Percentiles rank a stretch among this genome's conserved stretches.
These are phyloP conservation scores for Salticus scenicus DNA, from an alignment of 2,888 invertebrate species.

Conservation along the genomic window DNA sequence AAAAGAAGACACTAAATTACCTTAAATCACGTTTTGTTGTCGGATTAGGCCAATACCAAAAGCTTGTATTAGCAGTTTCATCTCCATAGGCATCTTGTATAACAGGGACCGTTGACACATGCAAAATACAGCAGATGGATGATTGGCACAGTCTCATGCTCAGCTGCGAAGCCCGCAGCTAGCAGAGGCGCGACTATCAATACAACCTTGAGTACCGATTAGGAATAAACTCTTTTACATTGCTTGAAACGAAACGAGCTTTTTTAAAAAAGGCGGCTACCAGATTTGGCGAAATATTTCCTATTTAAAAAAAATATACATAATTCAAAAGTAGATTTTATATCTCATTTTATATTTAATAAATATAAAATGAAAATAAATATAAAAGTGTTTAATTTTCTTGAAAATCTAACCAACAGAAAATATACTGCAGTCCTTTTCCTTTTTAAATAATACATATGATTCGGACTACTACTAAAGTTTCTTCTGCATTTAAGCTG, in stretches of 20 bases:
- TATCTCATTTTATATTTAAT: too few relatives aligned
- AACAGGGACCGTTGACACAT: slow-evolving; percentile 31
- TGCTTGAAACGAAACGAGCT: slow-evolving; percentile 13
- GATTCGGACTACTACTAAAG: too few relatives aligned
- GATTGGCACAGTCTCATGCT: slow-evolving; percentile 52
- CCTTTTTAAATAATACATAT: too few relatives aligned
- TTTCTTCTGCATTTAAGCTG: too few relatives aligned
- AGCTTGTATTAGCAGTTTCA: slow-evolving; percentile 40
- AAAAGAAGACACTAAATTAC: neutral
- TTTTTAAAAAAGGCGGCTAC: slow-evolving; percentile 17
- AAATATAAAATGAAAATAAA: too few relatives aligned
- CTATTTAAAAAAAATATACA: too few relatives aligned
- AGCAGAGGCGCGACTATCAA: slow-evolving; percentile 22
- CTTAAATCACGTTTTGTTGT: slow-evolving; percentile 9
- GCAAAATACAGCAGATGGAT: slow-evolving; percentile 40
- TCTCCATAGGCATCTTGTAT: slow-evolving; percentile 28
- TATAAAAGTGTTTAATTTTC: too few relatives aligned
- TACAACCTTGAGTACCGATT: slow-evolving; percentile 61
- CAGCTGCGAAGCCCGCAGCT: slow-evolving; percentile 28
- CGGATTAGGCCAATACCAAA: slow-evolving; percentile 23
- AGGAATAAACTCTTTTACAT: slow-evolving; percentile 37
- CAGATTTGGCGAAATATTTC: slow-evolving; percentile 43
- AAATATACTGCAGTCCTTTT: too few relatives aligned
- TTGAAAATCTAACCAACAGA: too few relatives aligned
- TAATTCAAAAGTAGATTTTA: too few relatives aligned